Evolutionary conservation across 2,113 vertebrate genomes (phyloP).

Genomic region (Pluvialis apricaria): DNA sequence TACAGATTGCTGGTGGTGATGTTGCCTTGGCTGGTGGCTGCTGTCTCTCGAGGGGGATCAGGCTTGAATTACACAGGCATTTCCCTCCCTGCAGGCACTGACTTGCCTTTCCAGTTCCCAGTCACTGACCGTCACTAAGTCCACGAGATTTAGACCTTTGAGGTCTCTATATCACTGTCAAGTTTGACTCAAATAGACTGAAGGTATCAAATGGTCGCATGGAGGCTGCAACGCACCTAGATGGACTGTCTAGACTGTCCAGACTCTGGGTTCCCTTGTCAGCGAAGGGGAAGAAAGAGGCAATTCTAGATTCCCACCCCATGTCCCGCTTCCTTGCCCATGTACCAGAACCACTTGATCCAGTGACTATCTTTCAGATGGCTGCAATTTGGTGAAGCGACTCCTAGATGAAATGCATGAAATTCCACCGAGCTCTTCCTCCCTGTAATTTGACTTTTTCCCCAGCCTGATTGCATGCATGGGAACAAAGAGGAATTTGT

Average conservation of each 20-base stretch:
- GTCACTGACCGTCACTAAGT: not conserved
- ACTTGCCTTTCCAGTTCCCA: not conserved
- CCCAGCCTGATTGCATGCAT: not conserved
- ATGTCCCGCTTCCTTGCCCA: not conserved
- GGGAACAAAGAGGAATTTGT: not conserved
- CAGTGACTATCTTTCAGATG: not conserved
- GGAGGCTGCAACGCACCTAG: not conserved
- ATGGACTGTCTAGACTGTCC: too few species aligned
- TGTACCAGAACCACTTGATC: not conserved
- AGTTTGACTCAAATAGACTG: not conserved
- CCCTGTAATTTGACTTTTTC: not conserved
- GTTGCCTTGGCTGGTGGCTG: not conserved
- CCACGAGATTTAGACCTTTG: not conserved
- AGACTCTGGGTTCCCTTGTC: not conserved
- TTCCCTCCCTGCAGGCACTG: not conserved
- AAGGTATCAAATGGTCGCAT: not conserved
- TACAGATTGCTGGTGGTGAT: too few species aligned
- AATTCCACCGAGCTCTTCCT: not conserved
- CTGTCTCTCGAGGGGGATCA: rapidly evolving
- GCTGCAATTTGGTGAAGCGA: not conserved
- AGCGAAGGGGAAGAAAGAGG: not conserved
- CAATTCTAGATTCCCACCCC: not conserved
- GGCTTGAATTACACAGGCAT: not conserved
- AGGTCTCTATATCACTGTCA: not conserved
- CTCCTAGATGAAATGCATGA: not conserved